A percentile compares a stretch with the other conserved stretches of the same genome.
These are phyloP conservation scores for Accipiter virgatus DNA, from an alignment of 2,113 vertebrate genomes.

Conservation along the genomic window DNA sequence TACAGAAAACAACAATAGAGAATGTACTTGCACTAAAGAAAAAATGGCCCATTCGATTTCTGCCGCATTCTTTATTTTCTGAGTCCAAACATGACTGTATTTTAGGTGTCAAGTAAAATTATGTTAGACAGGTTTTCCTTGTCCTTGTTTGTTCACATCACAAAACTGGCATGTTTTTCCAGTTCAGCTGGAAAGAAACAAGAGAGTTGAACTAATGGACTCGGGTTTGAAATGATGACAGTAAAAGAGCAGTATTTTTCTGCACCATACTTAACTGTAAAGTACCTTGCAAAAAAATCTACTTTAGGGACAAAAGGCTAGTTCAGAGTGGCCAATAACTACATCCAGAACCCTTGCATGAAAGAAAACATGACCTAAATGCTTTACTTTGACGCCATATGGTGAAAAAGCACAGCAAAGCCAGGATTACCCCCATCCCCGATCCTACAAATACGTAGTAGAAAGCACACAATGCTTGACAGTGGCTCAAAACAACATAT, in stretches of 20 bases:
- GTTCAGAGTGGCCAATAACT: not conserved
- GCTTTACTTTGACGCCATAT: not conserved
- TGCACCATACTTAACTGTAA: not conserved
- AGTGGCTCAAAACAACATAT: not conserved
- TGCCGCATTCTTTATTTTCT: not conserved
- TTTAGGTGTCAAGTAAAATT: conserved; percentile 36
- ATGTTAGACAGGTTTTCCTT: not conserved
- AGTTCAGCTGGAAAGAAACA: not conserved
- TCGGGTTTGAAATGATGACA: not conserved
- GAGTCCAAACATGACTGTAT: not conserved
- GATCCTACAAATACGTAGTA: not conserved
- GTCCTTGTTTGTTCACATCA: conserved; percentile 19
- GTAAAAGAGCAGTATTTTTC: not conserved
- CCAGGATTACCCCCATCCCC: too few species aligned
- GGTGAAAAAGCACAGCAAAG: not conserved
- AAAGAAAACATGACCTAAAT: not conserved
- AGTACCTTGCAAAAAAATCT: not conserved
- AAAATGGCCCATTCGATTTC: not conserved
- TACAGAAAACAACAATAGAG: not conserved
- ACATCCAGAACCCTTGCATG: not conserved
- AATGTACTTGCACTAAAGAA: not conserved
- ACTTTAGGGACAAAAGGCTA: not conserved
- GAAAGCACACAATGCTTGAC: not conserved
- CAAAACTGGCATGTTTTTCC: not conserved
- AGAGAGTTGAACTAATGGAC: not conserved